Evolutionary conservation across 2,797 vertebrate genomes (phyloP), one percentile per base, ranked within the genome.

Genomic region (Sebastes matsubarae): DNA sequence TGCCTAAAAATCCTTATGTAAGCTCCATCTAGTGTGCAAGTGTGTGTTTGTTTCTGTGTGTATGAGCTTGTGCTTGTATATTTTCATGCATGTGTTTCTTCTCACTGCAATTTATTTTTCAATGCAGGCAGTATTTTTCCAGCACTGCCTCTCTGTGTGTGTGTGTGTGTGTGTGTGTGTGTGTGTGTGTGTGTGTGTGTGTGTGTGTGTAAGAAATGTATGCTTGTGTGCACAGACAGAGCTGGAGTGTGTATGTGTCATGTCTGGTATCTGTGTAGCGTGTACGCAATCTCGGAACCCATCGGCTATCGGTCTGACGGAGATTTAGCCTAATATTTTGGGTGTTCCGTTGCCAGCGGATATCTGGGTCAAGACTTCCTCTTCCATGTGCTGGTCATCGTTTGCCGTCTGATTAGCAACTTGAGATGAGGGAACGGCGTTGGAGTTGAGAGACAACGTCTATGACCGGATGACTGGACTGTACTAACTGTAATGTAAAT

Each of bases 1-100:
- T 70, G 25, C 68, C 24, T 50, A 60, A 79, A 77, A 66, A 36
- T 57, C 60, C 78, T 82, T 68, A 72, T 46, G 24, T 77, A 88
- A 90, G 71, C 67, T 9, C 16, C 50, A 32, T 70, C 83, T 63
- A 58, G 12, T 38, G n/a, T 68, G 25, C 20, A 10, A 60, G 30
- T 34, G 24, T 57, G 24, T 57, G 22, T 36, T 36, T 13, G 22
- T 57, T 29, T 20, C 14, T 29, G 20, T 55, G 34, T 50, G 10
- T 52, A 1, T 64, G 50, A n/a, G 34, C 3, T 6, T 42, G 77
- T 38, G 29, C 27, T 27, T 36, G 22, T 75, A 57, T 72, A 18
- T 79, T 67, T 77, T 24, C 52, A 65, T 68, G 68, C 46, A 68
- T 63, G 42, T 71, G 27, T 68, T 64, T 42, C 32, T 42, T 52